Percentiles rank a stretch among this genome's conserved stretches.
These are phyloP conservation scores for Heliconius hortense DNA, from an alignment of 2,888 invertebrate species.

Conservation along the genomic window DNA sequence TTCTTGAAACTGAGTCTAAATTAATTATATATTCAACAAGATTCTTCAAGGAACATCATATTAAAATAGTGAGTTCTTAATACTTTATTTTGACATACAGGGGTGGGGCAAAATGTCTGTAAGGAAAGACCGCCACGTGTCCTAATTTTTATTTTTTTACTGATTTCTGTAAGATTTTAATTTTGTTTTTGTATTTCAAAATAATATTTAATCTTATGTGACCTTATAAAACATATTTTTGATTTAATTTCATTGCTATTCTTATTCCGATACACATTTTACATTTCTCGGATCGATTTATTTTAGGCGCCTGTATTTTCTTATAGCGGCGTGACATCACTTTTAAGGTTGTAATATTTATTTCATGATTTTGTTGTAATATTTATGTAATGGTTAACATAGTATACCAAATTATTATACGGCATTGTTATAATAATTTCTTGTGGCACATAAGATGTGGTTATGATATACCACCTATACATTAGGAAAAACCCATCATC, in stretches of 20 bases:
- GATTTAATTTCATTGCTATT: not conserved
- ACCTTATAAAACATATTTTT: not conserved
- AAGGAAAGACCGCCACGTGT: conserved; percentile 76
- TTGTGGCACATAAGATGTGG: not conserved
- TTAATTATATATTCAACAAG: conserved; percentile 55
- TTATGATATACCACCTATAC: not conserved
- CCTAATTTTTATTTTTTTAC: conserved; percentile 64
- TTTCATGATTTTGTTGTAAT: not conserved
- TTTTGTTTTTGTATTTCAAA: not conserved
- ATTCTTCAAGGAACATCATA: conserved; percentile 52
- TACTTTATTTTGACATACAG: conserved; percentile 67
- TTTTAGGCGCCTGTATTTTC: conserved; percentile 37
- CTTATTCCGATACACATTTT: not conserved
- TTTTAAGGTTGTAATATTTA: conserved; percentile 39
- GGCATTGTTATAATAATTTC: not conserved
- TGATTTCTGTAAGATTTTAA: conserved; percentile 47
- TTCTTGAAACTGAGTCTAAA: conserved; percentile 51
- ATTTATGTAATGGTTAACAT: not conserved
- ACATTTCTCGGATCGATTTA: conserved; percentile 38
- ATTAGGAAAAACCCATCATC: conserved; percentile 3
- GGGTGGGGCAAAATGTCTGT: conserved; percentile 79
- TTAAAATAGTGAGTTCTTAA: conserved; percentile 62
- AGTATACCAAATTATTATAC: not conserved
- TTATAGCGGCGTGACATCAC: conserved; percentile 40
- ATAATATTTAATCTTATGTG: not conserved